Conservation (phyloP, 2,888 invertebrate genomes). For the Plagodis pulveraria region DNA sequence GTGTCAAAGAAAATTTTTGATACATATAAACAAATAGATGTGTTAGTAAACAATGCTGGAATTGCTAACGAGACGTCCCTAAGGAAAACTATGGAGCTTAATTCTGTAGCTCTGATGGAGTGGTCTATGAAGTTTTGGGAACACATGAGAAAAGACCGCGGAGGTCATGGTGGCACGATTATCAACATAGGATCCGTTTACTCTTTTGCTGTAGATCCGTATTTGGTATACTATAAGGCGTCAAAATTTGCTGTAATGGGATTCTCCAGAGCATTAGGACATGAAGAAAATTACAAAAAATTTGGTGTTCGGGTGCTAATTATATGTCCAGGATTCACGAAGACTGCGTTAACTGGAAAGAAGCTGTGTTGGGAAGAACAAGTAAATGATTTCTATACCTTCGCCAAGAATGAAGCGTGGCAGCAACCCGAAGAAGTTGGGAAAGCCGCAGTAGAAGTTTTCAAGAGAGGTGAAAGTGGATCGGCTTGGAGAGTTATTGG, state of each 20-base stretch:
- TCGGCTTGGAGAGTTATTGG: constrained; percentile 73
- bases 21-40: constrained; percentile 56
- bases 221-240: constrained; percentile 81
- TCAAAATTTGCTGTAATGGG: constrained; percentile 82
- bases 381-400: constrained; percentile 10
- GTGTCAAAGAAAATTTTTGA: constrained; percentile 52
- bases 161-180: constrained; percentile 84
- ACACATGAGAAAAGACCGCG: constrained; percentile 79
- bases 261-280: constrained; percentile 68
- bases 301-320: constrained; percentile 74
- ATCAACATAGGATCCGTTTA: constrained; percentile 86
- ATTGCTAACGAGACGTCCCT: constrained; percentile 42
- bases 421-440: constrained; percentile 23
- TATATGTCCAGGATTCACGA: constrained; percentile 40
- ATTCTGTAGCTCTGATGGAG: constrained; percentile 50
- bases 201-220: constrained; percentile 74
- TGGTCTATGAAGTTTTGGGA: constrained; percentile 69
- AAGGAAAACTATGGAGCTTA: constrained; percentile 51
- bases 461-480: constrained; percentile 60
- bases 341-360: constrained; percentile 10
- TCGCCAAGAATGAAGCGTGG: constrained; percentile 13
- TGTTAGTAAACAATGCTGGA: constrained; percentile 68
- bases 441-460: constrained; percentile 25
- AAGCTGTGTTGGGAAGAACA: constrained; percentile 28
- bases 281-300: constrained; percentile 61